Evolutionary conservation across 30 jellyfish, hydroid and myxozoan genomes (phyloP).

Genomic region (Aurelia coerulea): DNA sequence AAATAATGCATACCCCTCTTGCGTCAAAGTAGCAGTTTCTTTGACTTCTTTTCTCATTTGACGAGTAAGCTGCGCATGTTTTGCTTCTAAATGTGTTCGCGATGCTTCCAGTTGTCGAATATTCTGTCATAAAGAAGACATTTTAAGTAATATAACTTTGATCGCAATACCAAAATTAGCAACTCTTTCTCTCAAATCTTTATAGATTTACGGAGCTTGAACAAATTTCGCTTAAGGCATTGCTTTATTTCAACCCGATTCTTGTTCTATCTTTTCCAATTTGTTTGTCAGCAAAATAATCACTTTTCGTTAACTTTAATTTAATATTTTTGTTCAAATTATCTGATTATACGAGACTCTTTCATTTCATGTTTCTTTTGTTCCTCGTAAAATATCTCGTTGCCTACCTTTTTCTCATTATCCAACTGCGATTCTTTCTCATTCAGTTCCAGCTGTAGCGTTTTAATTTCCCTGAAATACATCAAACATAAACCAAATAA

Average conservation of each 20-base stretch:
- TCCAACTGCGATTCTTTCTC: conserved; percentile 52
- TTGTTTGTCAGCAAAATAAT: no score
- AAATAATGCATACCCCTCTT: conserved; percentile 58
- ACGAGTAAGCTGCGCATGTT: conserved; percentile 33
- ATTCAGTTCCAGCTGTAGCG: conserved; percentile 42
- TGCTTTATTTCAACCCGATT: no score
- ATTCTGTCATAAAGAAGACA: conserved; percentile 27
- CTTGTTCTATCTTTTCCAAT: no score
- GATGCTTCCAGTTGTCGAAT: conserved; percentile 75
- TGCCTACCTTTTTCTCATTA: conserved; percentile 57
- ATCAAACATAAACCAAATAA: no score
- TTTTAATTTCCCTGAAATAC: conserved; percentile 63
- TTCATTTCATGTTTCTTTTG: no score
- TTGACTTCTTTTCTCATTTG: conserved; percentile 49
- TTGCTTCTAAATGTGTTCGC: conserved; percentile 52
- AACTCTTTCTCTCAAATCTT: no score
- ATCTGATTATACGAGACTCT: no score
- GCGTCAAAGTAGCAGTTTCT: conserved; percentile 76
- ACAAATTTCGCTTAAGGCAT: no score
- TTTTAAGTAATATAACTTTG: neutral
- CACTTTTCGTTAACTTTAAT: no score
- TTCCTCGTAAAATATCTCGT: no score
- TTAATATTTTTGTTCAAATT: no score
- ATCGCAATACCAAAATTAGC: neutral
- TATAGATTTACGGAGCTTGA: no score